Evolutionary conservation across 2,113 vertebrate species (phyloP).

Genomic region (Papio anubis): DNA sequence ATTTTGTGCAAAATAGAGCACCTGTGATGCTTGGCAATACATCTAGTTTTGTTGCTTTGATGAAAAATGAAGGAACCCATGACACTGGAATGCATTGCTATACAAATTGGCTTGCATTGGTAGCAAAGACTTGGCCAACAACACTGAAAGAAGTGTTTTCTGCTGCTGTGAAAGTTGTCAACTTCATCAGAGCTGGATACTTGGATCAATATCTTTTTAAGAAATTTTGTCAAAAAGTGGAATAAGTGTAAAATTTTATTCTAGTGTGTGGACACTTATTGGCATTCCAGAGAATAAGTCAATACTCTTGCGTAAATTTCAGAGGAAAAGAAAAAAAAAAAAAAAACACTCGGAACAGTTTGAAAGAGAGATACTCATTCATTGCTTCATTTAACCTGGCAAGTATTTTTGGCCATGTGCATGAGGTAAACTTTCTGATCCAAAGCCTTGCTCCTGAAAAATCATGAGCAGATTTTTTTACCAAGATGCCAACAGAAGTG

Average conservation of each 20-base stretch:
- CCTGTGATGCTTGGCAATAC: slow-evolving; percentile 39
- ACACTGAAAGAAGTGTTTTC: slow-evolving; percentile 7
- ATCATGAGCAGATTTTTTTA: not conserved
- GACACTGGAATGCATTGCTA: not conserved
- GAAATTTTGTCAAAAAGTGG: not conserved
- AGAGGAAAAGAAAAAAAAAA: slow-evolving; percentile 45
- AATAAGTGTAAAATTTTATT: not conserved
- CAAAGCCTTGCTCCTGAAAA: slow-evolving; percentile 28
- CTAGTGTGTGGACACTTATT: not conserved
- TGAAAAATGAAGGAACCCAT: not conserved
- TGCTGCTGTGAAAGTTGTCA: slow-evolving; percentile 33
- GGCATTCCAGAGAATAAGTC: slow-evolving; percentile 34
- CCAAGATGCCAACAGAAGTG: not conserved
- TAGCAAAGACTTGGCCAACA: not conserved
- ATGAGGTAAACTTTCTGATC: slow-evolving; percentile 34
- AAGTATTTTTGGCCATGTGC: not conserved
- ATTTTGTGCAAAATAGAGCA: slow-evolving; percentile 56
- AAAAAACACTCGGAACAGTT: slow-evolving; percentile 42
- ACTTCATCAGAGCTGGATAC: not conserved
- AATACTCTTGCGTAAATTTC: not conserved
- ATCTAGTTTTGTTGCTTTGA: not conserved
- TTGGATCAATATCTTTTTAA: slow-evolving; percentile 21
- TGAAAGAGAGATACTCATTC: slow-evolving; percentile 53
- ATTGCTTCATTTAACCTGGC: slow-evolving; percentile 23
- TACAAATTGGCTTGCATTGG: not conserved